These are phyloP conservation scores for Drosophila varians DNA, from an alignment of 1,140 invertebrate species.

Conservation along the genomic window DNA sequence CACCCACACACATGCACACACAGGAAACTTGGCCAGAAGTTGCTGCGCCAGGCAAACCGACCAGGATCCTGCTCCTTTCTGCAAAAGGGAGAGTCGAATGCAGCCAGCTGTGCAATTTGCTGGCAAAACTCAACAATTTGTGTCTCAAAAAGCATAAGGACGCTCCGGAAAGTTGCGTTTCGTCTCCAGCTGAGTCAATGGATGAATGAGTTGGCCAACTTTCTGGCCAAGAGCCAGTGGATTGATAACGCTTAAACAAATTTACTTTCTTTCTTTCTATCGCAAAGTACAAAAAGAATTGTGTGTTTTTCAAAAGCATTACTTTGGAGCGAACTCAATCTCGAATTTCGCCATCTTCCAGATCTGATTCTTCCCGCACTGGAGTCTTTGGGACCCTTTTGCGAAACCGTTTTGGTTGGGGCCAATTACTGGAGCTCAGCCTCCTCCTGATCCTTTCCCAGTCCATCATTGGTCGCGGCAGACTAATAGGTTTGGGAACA, in stretches of 20 bases:
- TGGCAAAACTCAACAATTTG: constrained; percentile 67
- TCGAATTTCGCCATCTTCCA: constrained; percentile 41
- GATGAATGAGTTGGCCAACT: constrained; percentile 37
- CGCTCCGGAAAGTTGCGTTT: constrained; percentile 17
- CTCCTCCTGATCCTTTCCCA: background rate
- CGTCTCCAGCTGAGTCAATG: constrained; percentile 43
- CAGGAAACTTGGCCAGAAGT: constrained; percentile 44
- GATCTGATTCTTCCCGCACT: background rate
- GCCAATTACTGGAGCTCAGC: background rate
- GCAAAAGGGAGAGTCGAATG: background rate
- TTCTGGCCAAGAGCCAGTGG: constrained; percentile 3
- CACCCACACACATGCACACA: constrained; percentile 2
- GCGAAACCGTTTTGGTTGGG: background rate
- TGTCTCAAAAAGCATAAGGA: constrained; percentile 52
- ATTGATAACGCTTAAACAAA: background rate
- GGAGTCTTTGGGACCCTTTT: background rate
- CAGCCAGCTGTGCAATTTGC: constrained; percentile 77
- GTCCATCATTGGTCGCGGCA: background rate
- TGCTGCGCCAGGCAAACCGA: constrained; percentile 1
- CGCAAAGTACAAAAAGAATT: background rate
- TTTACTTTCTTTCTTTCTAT: background rate
- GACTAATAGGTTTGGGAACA: background rate
- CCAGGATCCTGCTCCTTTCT: constrained; percentile 1
- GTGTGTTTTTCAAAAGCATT: too few relatives aligned
- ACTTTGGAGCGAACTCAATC: background rate